A percentile compares a stretch with the other conserved stretches of the same genome.
These are phyloP conservation scores for Craniophora ligustri DNA, from an alignment of 2,888 invertebrate species.

Conservation along the genomic window DNA sequence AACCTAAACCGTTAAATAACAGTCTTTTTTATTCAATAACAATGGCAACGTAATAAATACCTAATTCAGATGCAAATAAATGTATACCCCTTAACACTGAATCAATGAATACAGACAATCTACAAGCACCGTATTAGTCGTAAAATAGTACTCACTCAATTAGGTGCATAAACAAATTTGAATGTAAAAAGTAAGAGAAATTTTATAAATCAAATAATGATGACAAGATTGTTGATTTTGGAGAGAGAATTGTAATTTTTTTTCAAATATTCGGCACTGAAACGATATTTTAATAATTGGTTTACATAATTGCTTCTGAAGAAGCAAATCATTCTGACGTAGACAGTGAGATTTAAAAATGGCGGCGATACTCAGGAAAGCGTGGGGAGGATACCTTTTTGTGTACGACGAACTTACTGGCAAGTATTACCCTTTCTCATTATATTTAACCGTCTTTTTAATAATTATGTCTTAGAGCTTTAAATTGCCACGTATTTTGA, in stretches of 20 bases:
- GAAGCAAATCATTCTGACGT: background rate
- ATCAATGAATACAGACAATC: conserved; percentile 12
- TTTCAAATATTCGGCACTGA: background rate
- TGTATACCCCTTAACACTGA: conserved; percentile 28
- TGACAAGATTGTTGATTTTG: background rate
- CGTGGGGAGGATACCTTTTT: conserved; percentile 67
- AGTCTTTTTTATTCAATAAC: conserved; percentile 9
- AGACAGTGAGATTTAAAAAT: conserved; percentile 57
- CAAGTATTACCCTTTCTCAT: conserved; percentile 61
- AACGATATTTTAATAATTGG: background rate
- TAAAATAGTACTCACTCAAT: background rate
- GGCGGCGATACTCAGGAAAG: conserved; percentile 71
- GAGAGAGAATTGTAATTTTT: background rate
- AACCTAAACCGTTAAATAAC: conserved; percentile 11
- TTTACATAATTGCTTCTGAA: background rate
- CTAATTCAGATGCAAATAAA: conserved; percentile 45
- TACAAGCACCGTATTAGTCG: conserved; percentile 25
- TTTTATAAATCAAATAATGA: conserved; percentile 2
- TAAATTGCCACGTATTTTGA: no score
- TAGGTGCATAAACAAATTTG: conserved; percentile 6
- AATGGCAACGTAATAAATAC: conserved; percentile 2
- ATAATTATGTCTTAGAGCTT: no score
- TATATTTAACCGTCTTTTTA: no score
- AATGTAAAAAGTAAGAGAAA: background rate
- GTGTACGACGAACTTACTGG: conserved; percentile 77